Base-by-base conservation (phyloP, 2,113 vertebrate species). In the Xenopus tropicalis region DNA sequence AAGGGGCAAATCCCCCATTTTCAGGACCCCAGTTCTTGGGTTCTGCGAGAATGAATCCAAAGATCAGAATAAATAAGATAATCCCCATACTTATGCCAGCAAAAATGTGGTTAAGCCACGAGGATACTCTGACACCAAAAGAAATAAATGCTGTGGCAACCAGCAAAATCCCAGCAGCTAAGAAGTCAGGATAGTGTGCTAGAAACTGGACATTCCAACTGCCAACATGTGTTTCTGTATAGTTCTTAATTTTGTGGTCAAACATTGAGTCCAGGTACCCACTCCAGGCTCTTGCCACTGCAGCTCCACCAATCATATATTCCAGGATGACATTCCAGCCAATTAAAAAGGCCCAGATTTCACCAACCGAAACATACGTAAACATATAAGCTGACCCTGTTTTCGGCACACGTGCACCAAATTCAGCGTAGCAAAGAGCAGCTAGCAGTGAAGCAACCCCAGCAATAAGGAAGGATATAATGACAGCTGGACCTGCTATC, bases 381-480 rank as follows among this genome's bases (percentile, higher is more conserved):
- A 98, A 99, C 92, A 99, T 94, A 81, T 99, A 99, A 42, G 96
- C 97, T 1, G 97, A 99, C 65, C 96, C 97, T 0, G 94, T 96
- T 82, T 94, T 95, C 52, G 96, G 97, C 42, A 98, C 94, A 0
- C 93, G 92, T 0, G 96, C 97, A 5, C 96, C 96, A 61, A 99
- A 98, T 82, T 99, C 97, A 0, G 97, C 96, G 0, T 98, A 99
- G 82, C 96, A 98, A 64, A 99, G 91, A 54, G 96, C 96, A 0
- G 96, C 96, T 84, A 99, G 82, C 25, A 99, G 86, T 0, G 96
- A 98, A 17, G 95, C 95, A 11, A 96, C 74, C 9, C 94, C 96
- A 0, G 96, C 97, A 0, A 97, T 86, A 16, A 91, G 44, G 74
- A 95, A 98, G 51, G 96, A 97, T 68, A 98, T 0, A 0, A 94